Evolutionary conservation across 1,140 invertebrate genomes (phyloP).

Genomic region (Trichonephila clavata): DNA sequence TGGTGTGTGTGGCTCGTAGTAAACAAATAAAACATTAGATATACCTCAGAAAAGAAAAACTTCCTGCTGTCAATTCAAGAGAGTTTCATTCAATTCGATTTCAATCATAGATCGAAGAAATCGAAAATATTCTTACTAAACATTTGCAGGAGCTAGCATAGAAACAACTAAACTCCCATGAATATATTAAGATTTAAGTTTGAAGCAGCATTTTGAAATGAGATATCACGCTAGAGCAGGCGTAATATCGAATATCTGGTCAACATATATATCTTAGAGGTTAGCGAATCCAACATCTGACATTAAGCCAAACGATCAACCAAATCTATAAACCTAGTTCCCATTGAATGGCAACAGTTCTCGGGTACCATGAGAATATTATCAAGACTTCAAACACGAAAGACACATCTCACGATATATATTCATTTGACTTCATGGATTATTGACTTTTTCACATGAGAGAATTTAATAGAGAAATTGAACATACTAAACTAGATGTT

Average conservation of each 20-base stretch:
- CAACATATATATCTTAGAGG: not conserved
- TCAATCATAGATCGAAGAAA: too few relatives aligned
- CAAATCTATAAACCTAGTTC: constrained; percentile 28
- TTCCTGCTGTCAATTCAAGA: too few relatives aligned
- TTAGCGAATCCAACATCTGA: not conserved
- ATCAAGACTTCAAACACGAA: constrained; percentile 6
- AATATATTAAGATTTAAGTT: too few relatives aligned
- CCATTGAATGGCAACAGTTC: not conserved
- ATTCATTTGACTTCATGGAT: not conserved
- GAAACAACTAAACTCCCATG: too few relatives aligned
- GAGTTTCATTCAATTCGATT: too few relatives aligned
- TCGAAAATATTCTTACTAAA: too few relatives aligned
- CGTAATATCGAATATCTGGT: not conserved
- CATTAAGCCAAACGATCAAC: constrained; percentile 5
- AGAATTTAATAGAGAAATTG: constrained; percentile 2
- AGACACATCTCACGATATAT: not conserved
- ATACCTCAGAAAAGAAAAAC: too few relatives aligned
- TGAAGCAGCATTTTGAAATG: not conserved
- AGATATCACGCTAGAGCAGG: not conserved
- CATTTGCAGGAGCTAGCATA: too few relatives aligned
- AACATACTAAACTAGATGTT: not conserved
- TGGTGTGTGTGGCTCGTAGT: too few relatives aligned
- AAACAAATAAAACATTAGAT: too few relatives aligned
- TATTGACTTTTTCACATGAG: constrained; percentile 13
- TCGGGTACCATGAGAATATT: not conserved